phyloP scores from a whole-genome alignment of 1,140 invertebrate genomes.

The Drosophila ironensis region DNA sequence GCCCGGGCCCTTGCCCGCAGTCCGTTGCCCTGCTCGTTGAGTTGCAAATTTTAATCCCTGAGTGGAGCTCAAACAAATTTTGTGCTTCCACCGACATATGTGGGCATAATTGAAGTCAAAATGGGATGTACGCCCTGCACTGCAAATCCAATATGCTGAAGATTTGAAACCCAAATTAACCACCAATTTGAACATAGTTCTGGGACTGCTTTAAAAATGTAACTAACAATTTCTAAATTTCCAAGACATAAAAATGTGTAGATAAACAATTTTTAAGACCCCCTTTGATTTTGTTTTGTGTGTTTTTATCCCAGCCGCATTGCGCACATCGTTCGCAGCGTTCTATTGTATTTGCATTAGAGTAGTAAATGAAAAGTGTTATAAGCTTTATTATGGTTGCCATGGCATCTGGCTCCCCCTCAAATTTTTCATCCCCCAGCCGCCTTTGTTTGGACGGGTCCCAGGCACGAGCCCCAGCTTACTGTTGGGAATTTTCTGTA shows the following conservation, averaged over 20 bases:
- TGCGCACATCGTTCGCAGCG: neutral
- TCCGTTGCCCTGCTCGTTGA: constrained; percentile 30
- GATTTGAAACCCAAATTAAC: neutral
- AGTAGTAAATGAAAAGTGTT: constrained; percentile 79
- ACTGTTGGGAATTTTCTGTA: constrained; percentile 72
- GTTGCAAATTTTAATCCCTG: constrained; percentile 71
- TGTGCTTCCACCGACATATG: constrained; percentile 66
- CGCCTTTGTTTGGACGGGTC: constrained; percentile 7
- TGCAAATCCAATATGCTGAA: neutral
- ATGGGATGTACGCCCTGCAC: constrained; percentile 23
- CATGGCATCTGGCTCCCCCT: constrained; percentile 21
- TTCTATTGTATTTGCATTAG: constrained; percentile 77
- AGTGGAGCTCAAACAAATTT: constrained; percentile 76
- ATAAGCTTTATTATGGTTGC: constrained; percentile 76
- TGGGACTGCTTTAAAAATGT: too few relatives aligned
- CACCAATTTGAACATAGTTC: too few relatives aligned
- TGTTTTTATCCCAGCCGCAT: neutral
- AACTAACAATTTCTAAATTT: too few relatives aligned
- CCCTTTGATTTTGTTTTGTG: neutral
- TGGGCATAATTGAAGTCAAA: constrained; percentile 66
- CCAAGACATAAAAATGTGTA: too few relatives aligned
- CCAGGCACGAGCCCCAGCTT: constrained; percentile 40
- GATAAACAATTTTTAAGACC: too few relatives aligned
- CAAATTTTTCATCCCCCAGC: neutral
- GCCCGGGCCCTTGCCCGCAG: constrained; percentile 15